Base-by-base conservation (phyloP, 2,113 vertebrate genomes). In the Anhinga anhinga region DNA sequence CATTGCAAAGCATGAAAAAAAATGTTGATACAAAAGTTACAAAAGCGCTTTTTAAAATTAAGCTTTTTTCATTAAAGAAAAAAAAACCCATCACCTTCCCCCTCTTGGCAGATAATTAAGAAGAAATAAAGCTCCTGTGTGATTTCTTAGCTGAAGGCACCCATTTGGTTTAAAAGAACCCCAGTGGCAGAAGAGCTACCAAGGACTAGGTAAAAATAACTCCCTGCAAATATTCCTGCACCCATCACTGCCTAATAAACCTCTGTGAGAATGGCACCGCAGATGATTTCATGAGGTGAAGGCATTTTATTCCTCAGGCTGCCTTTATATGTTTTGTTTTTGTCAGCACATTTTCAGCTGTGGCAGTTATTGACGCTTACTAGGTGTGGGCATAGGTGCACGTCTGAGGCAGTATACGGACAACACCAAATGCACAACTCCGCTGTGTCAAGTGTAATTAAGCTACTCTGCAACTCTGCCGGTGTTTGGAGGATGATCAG, bases 381-480 rank as follows among this genome's bases (percentile, higher is more conserved):
- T 42, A 21, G 40, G 26, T 18, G 15, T 25, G 58, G 20, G 62
- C 8, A 15, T 1, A 5, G 0, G 5, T 38, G 40, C 7, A 4
- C 50, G 27, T 17, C 55, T 29, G 62, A 65, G 15, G 36, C 63
- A 29, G 8, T 0, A 21, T 0, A 1, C 17, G 67, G 36, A 76
- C 61, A 58, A 6, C 63, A 70, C 10, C 36, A 69, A 90, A 61
- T 0, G 4, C 61, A 45, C 2, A 1, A 29, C n/a, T 87, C 61
- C 0, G 0, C 47, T 3, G 0, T 4, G 10, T 15, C 66, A 65
- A 27, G 38, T 18, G n/a, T 32, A 79, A 88, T 56, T 18, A 62
- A 58, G 13, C 25, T 58, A 42, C 38, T 56, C 42, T 36, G 63
- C 58, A 82, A 25, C 32, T 78, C 10, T 42, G 44, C 19, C 1